Base-by-base conservation (phyloP, 2,888 invertebrate species). In the Chorisops tibialis region DNA sequence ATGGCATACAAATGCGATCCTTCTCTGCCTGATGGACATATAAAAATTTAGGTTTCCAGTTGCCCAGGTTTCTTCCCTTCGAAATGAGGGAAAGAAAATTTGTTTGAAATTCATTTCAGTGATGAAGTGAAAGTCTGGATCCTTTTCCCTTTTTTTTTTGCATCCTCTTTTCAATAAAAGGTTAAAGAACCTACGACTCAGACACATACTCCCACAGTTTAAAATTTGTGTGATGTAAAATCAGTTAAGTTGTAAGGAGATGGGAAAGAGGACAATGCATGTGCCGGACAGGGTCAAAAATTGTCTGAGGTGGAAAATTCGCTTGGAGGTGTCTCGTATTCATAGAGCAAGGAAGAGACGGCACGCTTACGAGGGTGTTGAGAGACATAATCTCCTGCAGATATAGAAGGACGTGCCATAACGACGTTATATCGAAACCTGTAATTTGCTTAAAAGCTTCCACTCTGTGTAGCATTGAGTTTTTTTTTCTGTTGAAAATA, bases 361-460 rank as follows among this genome's bases (percentile, higher is more conserved):
- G 30, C n/a, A 30, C 30, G 30, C 9, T n/a, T n/a, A n/a, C n/a
- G n/a, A n/a, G n/a, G n/a, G n/a, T n/a, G n/a, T n/a, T n/a, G n/a
- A n/a, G n/a, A n/a, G n/a, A n/a, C n/a, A n/a, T n/a, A n/a, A 2
- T 30, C 30, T 30, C 7, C 30, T 30, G 7, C n/a, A n/a, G 30
- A 30, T 30, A 9, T 7, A 30, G 30, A 30, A n/a, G 30, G 30
- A 30, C 30, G 9, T 7, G 9, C 30, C 7, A 9, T 9, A 30
- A 2, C 30, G 2, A 30, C 7, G 9, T 9, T 30, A 5, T 2
- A 30, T n/a, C 30, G 5, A 30, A 30, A 30, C 30, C 30, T 39
- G 38, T 38, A 38, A 52, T 52, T 52, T 39, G 35, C 38, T 22
- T 52, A 39, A 52, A 52, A 52, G 52, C 52, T 52, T 30, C 39